Percentiles rank a stretch among this genome's conserved stretches.
Conservation (phyloP, 2,888 invertebrate genomes). For the Laspeyria flexula region DNA sequence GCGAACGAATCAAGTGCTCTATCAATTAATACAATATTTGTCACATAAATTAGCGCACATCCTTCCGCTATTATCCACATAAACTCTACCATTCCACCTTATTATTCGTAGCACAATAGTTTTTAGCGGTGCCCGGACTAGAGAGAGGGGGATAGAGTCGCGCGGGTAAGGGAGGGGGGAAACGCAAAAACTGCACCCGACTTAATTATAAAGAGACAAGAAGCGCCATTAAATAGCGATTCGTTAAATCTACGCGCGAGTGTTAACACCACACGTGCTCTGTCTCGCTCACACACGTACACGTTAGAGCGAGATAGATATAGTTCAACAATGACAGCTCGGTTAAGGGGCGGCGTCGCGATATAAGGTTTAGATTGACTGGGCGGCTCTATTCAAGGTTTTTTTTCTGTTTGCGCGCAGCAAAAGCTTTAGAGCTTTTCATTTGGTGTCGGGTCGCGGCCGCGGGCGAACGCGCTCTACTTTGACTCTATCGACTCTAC, state of each 20-base stretch:
- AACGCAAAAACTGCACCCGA: constrained; percentile 85
- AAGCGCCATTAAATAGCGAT: constrained; percentile 85
- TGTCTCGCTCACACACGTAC: constrained; percentile 53
- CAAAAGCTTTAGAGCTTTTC: constrained; percentile 67
- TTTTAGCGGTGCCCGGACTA: constrained; percentile 52
- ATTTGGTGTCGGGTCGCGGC: constrained; percentile 78
- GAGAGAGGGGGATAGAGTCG: constrained; percentile 39
- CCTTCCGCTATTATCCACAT: constrained; percentile 60
- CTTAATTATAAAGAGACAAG: constrained; percentile 87
- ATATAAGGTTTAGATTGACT: constrained; percentile 85
- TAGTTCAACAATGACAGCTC: constrained; percentile 79
- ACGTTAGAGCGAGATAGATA: constrained; percentile 53
- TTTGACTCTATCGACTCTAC: constrained; percentile 11
- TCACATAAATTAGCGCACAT: constrained; percentile 75
- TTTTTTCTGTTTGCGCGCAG: constrained; percentile 74
- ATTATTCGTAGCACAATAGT: constrained; percentile 75
- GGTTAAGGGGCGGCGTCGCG: constrained; percentile 89
- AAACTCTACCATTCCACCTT: constrained; percentile 49
- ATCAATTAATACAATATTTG: constrained; percentile 82
- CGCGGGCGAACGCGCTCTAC: constrained; percentile 65
- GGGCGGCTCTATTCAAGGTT: constrained; percentile 80
- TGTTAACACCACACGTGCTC: constrained; percentile 76
- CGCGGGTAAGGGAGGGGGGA: constrained; percentile 41
- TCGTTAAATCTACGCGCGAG: constrained; percentile 85
- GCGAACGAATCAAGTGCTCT: constrained; percentile 61